Percentiles rank a stretch among this genome's conserved stretches.
Evolutionary conservation across 2,113 vertebrate species (phyloP).

Genomic region (Mobula birostris): DNA sequence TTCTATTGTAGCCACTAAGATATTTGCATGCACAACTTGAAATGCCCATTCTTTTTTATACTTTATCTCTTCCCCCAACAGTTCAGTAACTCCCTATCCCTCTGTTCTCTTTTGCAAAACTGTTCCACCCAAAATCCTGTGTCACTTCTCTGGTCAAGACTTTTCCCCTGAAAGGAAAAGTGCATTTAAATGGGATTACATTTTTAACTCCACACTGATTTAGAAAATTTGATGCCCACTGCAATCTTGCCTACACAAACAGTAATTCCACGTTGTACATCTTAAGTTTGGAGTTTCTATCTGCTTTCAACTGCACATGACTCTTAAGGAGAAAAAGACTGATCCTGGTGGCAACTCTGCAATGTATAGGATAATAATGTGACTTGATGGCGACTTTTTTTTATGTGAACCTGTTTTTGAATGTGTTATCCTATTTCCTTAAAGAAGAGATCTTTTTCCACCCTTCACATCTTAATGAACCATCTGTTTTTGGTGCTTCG

Average conservation of each 20-base stretch:
- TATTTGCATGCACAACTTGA: background rate
- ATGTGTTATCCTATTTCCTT: background rate
- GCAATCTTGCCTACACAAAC: background rate
- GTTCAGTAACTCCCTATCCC: background rate
- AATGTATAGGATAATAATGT: background rate
- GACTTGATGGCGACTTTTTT: background rate
- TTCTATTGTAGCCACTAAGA: background rate
- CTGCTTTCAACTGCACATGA: background rate
- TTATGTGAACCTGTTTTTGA: background rate
- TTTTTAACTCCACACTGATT: background rate
- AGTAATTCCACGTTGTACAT: background rate
- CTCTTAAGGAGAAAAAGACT: background rate
- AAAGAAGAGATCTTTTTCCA: background rate
- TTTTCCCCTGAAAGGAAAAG: background rate
- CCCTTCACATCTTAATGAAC: background rate
- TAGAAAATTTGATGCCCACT: background rate
- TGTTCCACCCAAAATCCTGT: background rate
- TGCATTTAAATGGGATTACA: background rate
- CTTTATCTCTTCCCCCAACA: background rate
- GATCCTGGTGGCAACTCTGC: background rate
- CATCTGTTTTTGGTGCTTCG: background rate
- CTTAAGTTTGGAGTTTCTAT: background rate
- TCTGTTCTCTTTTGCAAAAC: background rate
- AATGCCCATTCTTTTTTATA: background rate
- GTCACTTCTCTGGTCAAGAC: background rate